A percentile compares a stretch with the other conserved stretches of the same genome.
Evolutionary conservation across 2,888 invertebrate genomes (phyloP).

Genomic region (Phania funesta): DNA sequence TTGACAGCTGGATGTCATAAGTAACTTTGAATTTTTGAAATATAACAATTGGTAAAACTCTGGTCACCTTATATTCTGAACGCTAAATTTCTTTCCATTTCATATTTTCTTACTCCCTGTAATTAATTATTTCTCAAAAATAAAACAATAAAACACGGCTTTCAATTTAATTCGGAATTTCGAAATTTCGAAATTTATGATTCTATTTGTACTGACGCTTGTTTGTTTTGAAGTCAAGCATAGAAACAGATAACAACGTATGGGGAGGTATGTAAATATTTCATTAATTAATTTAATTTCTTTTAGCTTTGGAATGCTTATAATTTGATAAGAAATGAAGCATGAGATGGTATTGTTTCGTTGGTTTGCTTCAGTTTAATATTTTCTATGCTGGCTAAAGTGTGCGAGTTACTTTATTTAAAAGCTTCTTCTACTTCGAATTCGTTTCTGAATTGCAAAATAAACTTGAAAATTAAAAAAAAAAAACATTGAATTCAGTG

Average conservation of each 20-base stretch:
- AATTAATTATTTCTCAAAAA: no score
- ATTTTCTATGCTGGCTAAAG: slow-evolving; percentile 34
- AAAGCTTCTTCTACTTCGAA: slow-evolving; percentile 28
- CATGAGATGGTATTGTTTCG: slow-evolving; percentile 36
- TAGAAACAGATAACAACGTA: not conserved
- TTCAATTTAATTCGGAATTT: slow-evolving; percentile 5
- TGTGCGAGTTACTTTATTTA: slow-evolving; percentile 9
- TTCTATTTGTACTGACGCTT: slow-evolving; percentile 22
- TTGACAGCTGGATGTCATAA: no score
- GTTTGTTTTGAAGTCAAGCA: slow-evolving; percentile 16
- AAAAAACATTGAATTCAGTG: slow-evolving; percentile 33
- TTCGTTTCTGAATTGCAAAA: slow-evolving; percentile 28
- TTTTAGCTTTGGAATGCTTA: slow-evolving; percentile 41
- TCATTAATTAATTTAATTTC: not conserved
- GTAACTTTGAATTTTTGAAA: no score
- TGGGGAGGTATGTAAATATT: slow-evolving; percentile 29
- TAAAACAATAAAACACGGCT: not conserved
- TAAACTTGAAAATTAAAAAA: slow-evolving; percentile 11
- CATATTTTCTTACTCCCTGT: no score
- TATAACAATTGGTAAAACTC: no score
- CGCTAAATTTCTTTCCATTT: no score
- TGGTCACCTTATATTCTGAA: no score
- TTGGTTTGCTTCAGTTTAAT: slow-evolving; percentile 9
- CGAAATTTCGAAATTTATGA: slow-evolving; percentile 18
- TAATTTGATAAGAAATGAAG: slow-evolving; percentile 53